These are phyloP conservation scores for Drosophila greeni DNA, from an alignment of 2,888 invertebrate species.

Conservation along the genomic window DNA sequence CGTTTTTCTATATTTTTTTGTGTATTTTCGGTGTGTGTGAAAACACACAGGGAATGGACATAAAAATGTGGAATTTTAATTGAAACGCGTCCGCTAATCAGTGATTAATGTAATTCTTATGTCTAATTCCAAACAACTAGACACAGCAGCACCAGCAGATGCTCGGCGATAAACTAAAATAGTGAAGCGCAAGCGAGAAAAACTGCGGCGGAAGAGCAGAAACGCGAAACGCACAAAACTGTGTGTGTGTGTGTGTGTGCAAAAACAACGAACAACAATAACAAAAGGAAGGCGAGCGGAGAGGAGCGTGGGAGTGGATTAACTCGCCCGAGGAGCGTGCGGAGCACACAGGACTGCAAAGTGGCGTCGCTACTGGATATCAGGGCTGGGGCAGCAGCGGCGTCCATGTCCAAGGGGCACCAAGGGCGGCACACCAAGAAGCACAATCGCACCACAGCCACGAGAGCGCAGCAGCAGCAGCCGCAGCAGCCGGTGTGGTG, in stretches of 20 bases:
- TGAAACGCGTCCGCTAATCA: slow-evolving; percentile 5
- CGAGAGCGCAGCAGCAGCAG: slow-evolving; percentile 51
- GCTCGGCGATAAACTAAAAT: slow-evolving; percentile 21
- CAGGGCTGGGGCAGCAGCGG: slow-evolving; percentile 73
- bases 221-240: slow-evolving; percentile 39
- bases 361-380: slow-evolving; percentile 70
- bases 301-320: slow-evolving; percentile 30
- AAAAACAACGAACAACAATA: slow-evolving; percentile 57
- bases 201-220: slow-evolving; percentile 16
- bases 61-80: slow-evolving; percentile 53
- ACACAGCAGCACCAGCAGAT: slow-evolving; percentile 13
- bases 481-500: slow-evolving; percentile 69
- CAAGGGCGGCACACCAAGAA: slow-evolving; percentile 61
- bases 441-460: slow-evolving; percentile 47
- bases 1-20: slow-evolving; percentile 68
- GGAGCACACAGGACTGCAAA: slow-evolving; percentile 68
- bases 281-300: slow-evolving; percentile 38
- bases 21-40: slow-evolving; percentile 66
- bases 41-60: slow-evolving; percentile 61
- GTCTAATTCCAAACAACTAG: slow-evolving; percentile 6
- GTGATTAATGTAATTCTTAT: slow-evolving; percentile 8
- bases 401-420: slow-evolving; percentile 46
- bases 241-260: slow-evolving; percentile 60
- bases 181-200: slow-evolving; percentile 20
- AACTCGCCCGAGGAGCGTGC: slow-evolving; percentile 64